Evolutionary conservation across 2,113 vertebrate species (phyloP).

Genomic region (Nycticorax nycticorax): DNA sequence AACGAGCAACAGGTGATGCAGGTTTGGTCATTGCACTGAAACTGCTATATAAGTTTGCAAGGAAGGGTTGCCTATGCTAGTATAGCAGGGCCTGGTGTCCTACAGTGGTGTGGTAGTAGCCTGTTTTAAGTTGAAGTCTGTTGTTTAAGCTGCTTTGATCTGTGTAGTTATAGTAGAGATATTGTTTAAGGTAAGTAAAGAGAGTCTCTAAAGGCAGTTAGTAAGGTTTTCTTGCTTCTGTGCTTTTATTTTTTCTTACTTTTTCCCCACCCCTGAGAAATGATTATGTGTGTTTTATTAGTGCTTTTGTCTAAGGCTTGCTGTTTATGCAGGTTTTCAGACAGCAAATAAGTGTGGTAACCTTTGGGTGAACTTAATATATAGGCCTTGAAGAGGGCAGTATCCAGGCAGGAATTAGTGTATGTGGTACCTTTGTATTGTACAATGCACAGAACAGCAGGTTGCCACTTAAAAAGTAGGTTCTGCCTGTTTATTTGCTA

Average conservation of each 20-base stretch:
- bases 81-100: fast-evolving
- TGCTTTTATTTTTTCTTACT: not conserved
- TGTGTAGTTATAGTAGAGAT: not conserved
- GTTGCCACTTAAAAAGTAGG: not conserved
- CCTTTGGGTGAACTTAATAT: not conserved
- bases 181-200: no score
- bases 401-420: fast-evolving
- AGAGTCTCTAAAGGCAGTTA: not conserved
- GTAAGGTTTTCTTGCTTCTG: not conserved
- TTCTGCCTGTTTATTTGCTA: not conserved
- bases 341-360: not conserved
- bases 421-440: fast-evolving
- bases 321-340: not conserved
- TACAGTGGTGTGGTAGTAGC: fast-evolving
- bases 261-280: not conserved
- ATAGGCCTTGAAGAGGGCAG: not conserved
- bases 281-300: fast-evolving
- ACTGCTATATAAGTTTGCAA: fast-evolving
- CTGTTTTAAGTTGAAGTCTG: not conserved
- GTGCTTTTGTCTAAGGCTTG: not conserved
- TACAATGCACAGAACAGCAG: no score
- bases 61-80: fast-evolving
- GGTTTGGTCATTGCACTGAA: fast-evolving
- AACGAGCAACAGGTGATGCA: not conserved
- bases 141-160: not conserved